These are phyloP conservation scores for Serinus canaria DNA, from an alignment of 2,113 vertebrate genomes.

Conservation along the genomic window DNA sequence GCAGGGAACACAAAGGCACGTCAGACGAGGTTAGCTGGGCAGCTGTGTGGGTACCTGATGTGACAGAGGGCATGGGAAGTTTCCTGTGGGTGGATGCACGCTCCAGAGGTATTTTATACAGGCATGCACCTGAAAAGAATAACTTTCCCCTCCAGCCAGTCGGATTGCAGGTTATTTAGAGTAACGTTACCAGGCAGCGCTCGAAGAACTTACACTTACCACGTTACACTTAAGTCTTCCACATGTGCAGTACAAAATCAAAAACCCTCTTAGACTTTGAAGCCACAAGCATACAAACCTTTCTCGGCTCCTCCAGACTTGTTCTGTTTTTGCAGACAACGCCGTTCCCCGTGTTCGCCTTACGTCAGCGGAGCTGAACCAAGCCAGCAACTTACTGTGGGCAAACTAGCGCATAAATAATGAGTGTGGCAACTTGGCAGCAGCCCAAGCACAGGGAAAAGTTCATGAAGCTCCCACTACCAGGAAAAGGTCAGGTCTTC, in stretches of 20 bases:
- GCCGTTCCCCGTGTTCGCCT: fast-evolving
- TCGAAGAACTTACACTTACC: background rate
- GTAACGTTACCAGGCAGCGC: conserved; percentile 61
- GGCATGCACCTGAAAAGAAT: conserved; percentile 50
- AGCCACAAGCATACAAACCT: background rate
- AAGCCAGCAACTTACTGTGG: background rate
- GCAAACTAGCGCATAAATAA: background rate
- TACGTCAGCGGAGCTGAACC: background rate
- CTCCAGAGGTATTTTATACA: conserved; percentile 66
- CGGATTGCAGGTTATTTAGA: conserved; percentile 63
- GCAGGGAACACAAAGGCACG: fast-evolving
- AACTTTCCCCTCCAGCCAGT: conserved; percentile 41
- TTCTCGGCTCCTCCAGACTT: background rate
- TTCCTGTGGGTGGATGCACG: background rate
- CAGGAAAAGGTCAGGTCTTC: conserved; percentile 1
- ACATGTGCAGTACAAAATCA: background rate
- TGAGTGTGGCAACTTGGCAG: background rate
- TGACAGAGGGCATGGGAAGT: background rate
- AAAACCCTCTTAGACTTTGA: background rate
- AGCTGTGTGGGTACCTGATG: background rate
- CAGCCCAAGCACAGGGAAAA: background rate
- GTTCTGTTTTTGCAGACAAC: background rate
- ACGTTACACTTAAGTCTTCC: background rate
- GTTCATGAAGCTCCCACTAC: background rate
- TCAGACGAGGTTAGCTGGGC: background rate